These are phyloP conservation scores for Ellobius talpinus DNA, from an alignment of 2,113 vertebrate genomes.

Conservation along the genomic window DNA sequence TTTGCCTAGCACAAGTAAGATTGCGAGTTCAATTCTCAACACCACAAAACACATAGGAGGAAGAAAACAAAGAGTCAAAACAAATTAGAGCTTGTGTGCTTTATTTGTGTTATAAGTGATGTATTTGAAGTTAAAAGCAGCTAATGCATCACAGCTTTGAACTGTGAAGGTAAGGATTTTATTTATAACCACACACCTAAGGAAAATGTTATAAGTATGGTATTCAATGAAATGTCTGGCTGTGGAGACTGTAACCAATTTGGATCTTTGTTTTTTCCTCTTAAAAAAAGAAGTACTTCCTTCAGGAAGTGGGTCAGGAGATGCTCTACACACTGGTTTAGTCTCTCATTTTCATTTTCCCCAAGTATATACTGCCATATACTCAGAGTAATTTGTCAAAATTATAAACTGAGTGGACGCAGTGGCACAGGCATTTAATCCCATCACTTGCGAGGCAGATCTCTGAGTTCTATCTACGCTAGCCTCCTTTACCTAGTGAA, in stretches of 20 bases:
- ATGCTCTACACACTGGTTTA: neutral
- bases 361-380: neutral
- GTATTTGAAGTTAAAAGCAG: neutral
- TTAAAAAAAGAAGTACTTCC: neutral
- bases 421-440: neutral
- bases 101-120: neutral
- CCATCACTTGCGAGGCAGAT: neutral
- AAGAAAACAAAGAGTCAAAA: neutral
- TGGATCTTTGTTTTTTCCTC: neutral
- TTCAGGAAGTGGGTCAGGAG: neutral
- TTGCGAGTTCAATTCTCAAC: neutral
- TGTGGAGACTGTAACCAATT: neutral
- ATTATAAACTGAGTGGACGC: neutral
- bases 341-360: constrained; percentile 15
- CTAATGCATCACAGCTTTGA: constrained; percentile 22
- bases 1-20: neutral
- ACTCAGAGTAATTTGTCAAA: constrained; percentile 31
- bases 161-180: neutral
- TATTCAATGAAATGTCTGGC: neutral
- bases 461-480: neutral
- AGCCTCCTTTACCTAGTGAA: neutral
- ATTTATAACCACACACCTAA: neutral
- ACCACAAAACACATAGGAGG: neutral
- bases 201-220: neutral
- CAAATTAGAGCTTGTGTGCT: neutral